These are phyloP conservation scores for Pygathrix nemaeus DNA, from an alignment of 2,113 vertebrate genomes.

Conservation along the genomic window DNA sequence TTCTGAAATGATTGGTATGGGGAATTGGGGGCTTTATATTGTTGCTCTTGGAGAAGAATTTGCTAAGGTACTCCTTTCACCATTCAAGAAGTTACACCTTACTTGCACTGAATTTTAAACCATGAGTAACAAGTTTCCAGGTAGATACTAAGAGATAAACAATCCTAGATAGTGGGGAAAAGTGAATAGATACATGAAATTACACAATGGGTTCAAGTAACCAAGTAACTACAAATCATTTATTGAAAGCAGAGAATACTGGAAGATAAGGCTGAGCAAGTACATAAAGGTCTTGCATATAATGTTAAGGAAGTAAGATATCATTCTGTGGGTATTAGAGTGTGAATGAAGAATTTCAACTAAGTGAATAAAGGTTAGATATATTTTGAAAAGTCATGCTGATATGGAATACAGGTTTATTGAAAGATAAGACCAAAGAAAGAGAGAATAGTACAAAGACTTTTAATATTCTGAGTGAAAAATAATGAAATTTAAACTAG, in stretches of 20 bases:
- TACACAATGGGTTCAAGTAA: not conserved
- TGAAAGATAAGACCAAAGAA: not conserved
- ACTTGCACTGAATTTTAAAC: not conserved
- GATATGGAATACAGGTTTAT: not conserved
- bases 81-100: not conserved
- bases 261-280: not conserved
- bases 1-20: not conserved
- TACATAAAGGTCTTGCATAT: not conserved
- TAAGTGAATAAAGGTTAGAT: not conserved
- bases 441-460: not conserved
- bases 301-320: not conserved
- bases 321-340: not conserved
- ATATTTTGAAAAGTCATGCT: not conserved
- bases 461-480: not conserved
- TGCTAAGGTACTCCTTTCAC: not conserved
- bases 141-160: not conserved
- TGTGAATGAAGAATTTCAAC: not conserved
- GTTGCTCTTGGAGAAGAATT: not conserved
- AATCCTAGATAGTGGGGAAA: not conserved
- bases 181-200: not conserved
- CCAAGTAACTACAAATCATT: not conserved
- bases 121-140: not conserved
- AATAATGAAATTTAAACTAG: not conserved
- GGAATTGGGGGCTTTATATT: not conserved
- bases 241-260: not conserved